Evolutionary conservation across 1,140 invertebrate species (phyloP).

Genomic region (Papilio xuthus): DNA sequence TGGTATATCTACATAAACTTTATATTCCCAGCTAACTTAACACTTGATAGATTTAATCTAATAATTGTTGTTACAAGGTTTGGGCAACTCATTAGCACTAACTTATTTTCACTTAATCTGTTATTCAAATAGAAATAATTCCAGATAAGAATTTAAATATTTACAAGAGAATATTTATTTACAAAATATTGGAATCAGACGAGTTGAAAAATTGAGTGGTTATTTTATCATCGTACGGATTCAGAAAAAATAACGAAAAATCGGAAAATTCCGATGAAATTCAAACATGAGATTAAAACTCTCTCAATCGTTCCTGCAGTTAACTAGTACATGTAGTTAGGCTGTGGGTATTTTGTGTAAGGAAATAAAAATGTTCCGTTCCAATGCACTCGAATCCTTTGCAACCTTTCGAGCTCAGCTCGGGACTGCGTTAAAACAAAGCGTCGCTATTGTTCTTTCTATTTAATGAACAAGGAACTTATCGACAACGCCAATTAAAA

Average conservation of each 20-base stretch:
- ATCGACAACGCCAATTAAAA: slow-evolving; percentile 11
- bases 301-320: neutral
- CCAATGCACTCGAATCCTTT: neutral
- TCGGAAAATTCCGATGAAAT: neutral
- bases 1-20: too few species aligned
- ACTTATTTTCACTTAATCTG: neutral
- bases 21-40: too few species aligned
- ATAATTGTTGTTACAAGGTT: too few species aligned
- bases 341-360: neutral
- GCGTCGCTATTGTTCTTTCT: neutral
- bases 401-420: neutral
- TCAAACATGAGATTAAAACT: neutral
- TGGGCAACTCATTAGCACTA: too few species aligned
- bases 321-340: too few species aligned
- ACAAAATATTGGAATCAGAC: neutral
- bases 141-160: neutral
- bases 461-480: neutral
- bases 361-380: neutral
- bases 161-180: neutral
- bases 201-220: neutral
- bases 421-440: neutral
- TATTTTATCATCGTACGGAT: neutral
- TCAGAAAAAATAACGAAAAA: neutral
- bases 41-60: too few species aligned
- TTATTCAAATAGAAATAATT: neutral